Percentiles rank a stretch among this genome's conserved stretches.
Conservation (phyloP, 2,888 invertebrate species). For the Calliphora vomitoria region DNA sequence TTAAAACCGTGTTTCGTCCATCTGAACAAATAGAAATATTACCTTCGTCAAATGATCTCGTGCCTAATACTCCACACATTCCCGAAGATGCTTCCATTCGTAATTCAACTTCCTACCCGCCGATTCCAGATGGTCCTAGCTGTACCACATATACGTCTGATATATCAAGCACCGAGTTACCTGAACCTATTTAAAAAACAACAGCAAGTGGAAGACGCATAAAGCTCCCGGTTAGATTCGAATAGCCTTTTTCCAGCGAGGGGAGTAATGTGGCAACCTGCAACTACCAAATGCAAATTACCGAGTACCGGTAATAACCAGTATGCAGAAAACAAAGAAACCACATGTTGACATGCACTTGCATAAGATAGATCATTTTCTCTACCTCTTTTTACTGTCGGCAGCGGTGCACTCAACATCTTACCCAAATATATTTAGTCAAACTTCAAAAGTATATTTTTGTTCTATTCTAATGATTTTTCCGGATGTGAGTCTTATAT, state of each 20-base stretch:
- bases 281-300: neutral
- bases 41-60: neutral
- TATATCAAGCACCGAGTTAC: neutral
- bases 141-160: neutral
- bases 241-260: neutral
- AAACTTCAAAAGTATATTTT: too few species aligned
- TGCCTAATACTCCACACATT: neutral
- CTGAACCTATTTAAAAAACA: neutral
- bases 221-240: conserved; percentile 12
- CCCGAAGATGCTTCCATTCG: neutral
- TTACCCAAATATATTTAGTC: too few species aligned
- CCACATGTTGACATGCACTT: too few species aligned
- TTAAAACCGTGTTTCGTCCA: conserved; percentile 27
- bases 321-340: neutral
- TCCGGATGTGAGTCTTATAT: too few species aligned
- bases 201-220: conserved; percentile 24
- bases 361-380: too few species aligned
- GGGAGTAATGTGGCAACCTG: conserved; percentile 31
- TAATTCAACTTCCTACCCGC: too few species aligned
- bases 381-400: too few species aligned
- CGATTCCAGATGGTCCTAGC: neutral
- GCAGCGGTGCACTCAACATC: too few species aligned
- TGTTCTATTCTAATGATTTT: too few species aligned
- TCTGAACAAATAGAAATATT: neutral
- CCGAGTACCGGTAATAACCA: neutral